Conservation (phyloP, 2,888 invertebrate species). For the Sinohyriopsis cumingii region DNA sequence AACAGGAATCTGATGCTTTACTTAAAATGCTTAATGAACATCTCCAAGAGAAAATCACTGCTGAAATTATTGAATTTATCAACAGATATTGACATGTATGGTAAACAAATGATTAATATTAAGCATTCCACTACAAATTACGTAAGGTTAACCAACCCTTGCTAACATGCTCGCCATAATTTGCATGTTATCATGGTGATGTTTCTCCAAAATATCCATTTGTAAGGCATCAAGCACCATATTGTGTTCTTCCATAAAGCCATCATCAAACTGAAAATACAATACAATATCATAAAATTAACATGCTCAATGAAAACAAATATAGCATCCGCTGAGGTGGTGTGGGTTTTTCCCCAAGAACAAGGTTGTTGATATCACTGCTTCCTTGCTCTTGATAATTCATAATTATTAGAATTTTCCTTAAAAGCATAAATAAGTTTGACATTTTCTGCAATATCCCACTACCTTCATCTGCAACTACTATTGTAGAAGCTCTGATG, state of each 20-base stretch:
- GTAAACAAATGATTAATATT: not conserved
- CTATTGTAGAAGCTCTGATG: too few relatives aligned
- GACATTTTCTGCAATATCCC: too few relatives aligned
- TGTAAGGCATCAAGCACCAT: constrained; percentile 64
- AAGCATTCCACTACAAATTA: not conserved
- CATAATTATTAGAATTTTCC: too few relatives aligned
- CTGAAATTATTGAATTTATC: not conserved
- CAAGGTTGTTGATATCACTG: too few relatives aligned
- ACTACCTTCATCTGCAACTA: too few relatives aligned
- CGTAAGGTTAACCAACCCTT: constrained; percentile 45
- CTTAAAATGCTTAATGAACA: too few relatives aligned
- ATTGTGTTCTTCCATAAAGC: constrained; percentile 67
- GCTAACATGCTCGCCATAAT: constrained; percentile 65
- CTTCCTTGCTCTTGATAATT: too few relatives aligned
- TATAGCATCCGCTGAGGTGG: too few relatives aligned
- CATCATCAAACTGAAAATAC: constrained; percentile 66
- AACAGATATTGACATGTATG: not conserved
- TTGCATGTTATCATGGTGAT: constrained; percentile 67
- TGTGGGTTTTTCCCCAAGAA: too few relatives aligned
- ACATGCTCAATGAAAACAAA: not conserved
- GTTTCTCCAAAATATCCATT: constrained; percentile 62
- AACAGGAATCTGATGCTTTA: too few relatives aligned
- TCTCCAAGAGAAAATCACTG: too few relatives aligned
- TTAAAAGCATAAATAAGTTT: too few relatives aligned
- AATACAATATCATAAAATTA: constrained; percentile 6